phyloP scores from a whole-genome alignment of 2,113 vertebrate genomes.

The Crotalus viridis region DNA sequence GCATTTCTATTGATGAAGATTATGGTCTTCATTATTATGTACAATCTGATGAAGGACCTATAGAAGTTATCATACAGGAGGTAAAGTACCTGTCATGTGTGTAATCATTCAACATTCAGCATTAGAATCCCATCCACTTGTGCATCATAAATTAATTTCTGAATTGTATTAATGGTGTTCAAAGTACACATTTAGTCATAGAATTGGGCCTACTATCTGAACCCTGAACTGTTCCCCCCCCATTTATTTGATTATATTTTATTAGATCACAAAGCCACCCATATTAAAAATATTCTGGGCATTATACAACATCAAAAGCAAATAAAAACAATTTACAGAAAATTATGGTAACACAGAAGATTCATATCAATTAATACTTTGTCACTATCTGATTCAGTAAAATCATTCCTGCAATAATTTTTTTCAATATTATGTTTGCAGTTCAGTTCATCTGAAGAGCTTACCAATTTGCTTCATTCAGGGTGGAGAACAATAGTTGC shows the following conservation, averaged over 20 bases:
- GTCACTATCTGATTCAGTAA: not conserved
- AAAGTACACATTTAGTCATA: not conserved
- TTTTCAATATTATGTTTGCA: not conserved
- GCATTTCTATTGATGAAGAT: not conserved
- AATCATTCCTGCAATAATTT: not conserved
- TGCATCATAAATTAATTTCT: not conserved
- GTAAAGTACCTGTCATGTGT: not conserved
- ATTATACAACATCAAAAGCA: not conserved
- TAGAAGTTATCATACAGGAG: not conserved
- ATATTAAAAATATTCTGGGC: not conserved
- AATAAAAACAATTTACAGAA: not conserved
- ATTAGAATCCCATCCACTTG: not conserved
- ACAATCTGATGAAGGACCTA: not conserved
- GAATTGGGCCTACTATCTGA: not conserved
- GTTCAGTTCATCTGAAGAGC: not conserved
- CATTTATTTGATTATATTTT: not conserved
- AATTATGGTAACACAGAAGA: not conserved
- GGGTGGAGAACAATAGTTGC: not conserved
- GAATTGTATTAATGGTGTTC: not conserved
- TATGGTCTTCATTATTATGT: not conserved
- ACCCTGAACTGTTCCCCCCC: not conserved
- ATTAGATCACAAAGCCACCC: not conserved
- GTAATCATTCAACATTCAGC: not conserved
- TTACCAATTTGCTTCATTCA: not conserved
- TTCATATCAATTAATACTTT: not conserved